phyloP scores from a whole-genome alignment of 2,797 vertebrate species.

The Platyrinchus mystaceus region DNA sequence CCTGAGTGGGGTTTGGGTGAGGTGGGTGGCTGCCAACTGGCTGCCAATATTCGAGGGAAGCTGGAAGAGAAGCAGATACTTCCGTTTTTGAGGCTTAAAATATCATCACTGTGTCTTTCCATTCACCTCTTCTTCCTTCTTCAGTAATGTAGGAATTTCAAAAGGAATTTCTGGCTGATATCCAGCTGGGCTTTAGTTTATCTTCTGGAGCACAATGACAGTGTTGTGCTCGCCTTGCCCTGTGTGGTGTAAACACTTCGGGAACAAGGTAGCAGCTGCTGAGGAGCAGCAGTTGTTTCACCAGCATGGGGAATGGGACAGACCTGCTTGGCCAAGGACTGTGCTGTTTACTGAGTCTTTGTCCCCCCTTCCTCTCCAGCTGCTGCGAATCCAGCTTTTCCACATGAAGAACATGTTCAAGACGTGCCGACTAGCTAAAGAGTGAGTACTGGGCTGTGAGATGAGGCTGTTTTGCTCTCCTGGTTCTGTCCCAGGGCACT shows the following conservation, averaged over 20 bases:
- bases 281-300: background rate
- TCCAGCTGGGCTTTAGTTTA: background rate
- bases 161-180: background rate
- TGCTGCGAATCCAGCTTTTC: constrained; percentile 89
- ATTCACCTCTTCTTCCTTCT: background rate
- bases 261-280: background rate
- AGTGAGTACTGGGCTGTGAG: constrained; percentile 76
- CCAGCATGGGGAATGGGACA: background rate
- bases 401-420: constrained; percentile 98
- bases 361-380: constrained; percentile 70
- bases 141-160: background rate
- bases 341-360: background rate
- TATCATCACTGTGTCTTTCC: background rate
- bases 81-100: background rate
- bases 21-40: background rate
- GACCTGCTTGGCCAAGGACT: background rate
- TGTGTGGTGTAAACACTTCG: background rate
- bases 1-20: background rate
- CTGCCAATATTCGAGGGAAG: fast-evolving
- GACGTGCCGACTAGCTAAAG: constrained; percentile 91
- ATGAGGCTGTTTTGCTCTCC: background rate
- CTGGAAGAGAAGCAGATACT: background rate
- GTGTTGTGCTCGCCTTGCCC: background rate
- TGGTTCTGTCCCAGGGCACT: fast-evolving
- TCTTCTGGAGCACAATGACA: fast-evolving